Evolutionary conservation across 2,888 invertebrate genomes (phyloP), one percentile per base, ranked within the genome.

Genomic region (Eretmocerus hayati): DNA sequence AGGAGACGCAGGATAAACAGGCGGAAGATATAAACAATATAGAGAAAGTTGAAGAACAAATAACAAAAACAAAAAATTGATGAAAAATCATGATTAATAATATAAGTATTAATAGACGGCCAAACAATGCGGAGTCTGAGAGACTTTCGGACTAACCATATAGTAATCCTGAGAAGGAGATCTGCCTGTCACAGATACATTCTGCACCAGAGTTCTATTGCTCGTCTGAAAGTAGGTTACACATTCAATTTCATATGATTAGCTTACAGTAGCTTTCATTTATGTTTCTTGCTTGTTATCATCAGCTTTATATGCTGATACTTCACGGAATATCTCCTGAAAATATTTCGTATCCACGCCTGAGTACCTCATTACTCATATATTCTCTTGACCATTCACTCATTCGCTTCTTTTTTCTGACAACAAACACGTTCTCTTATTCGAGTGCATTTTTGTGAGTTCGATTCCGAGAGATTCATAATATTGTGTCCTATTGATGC

Each of bases 121-220:
- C 67, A 71, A 71, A 71, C 71, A 71, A 68, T 71, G 71, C 71
- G 68, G 69, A 47, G 33, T 68, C 47, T 44, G 50, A 68, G 70
- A 68, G 70, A 70, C 64, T 66, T 69, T 68, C 66, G 70, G 66
- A 71, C 71, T 71, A 71, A 71, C 71, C 71, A 71, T 71, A 71
- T 70, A 65, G 69, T 71, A 71, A 71, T 71, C 71, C 71, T 71
- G 71, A 68, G 71, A 71, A 67, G 71, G 71, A 64, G 71, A 71
- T 70, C 71, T 71, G 71, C 71, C 69, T 71, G 69, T 71, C 71
- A 71, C 71, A 70, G 71, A 70, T 71, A 71, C 71, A 71, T 71
- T 71, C 71, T 71, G 71, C 71, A 71, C 71, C 71, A 71, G 71
- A 71, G 71, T 67, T 71, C 71, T 71, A 71, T 71, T 71, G 71